Evolutionary conservation across 2,888 invertebrate genomes (phyloP).

Genomic region (Eustalomyia histrio): DNA sequence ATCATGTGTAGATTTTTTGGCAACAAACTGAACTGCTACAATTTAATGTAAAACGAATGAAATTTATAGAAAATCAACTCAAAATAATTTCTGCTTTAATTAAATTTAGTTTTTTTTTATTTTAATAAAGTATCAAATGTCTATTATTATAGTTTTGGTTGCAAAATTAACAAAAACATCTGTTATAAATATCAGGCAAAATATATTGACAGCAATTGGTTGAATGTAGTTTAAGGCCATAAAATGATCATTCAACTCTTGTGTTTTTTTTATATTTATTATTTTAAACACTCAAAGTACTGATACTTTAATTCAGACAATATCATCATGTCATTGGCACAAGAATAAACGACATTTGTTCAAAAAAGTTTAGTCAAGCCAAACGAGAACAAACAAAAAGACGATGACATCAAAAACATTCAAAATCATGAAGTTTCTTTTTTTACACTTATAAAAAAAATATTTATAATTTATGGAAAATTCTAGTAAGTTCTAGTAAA

Average conservation of each 20-base stretch:
- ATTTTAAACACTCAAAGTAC: conserved; percentile 35
- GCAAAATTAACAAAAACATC: conserved; percentile 42
- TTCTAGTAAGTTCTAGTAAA: too few species aligned
- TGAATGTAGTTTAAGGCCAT: conserved; percentile 37
- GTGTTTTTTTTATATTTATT: not conserved
- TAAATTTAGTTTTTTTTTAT: too few species aligned
- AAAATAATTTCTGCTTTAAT: not conserved
- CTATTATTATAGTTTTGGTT: conserved; percentile 1
- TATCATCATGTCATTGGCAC: conserved; percentile 61
- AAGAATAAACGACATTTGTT: conserved; percentile 50
- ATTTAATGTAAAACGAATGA: not conserved
- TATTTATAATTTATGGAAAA: too few species aligned
- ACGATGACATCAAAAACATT: conserved; percentile 36
- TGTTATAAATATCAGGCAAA: conserved; percentile 35
- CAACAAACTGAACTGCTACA: not conserved
- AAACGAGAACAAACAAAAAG: conserved; percentile 10
- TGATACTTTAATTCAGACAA: not conserved
- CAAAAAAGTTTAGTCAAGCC: conserved; percentile 31
- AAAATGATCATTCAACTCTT: conserved; percentile 62
- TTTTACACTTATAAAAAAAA: not conserved
- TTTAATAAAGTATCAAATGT: conserved; percentile 37
- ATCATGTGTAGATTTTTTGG: not conserved
- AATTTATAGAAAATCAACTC: not conserved
- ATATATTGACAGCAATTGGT: conserved; percentile 38
- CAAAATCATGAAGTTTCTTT: conserved; percentile 12